Evolutionary conservation across 1,140 invertebrate species (phyloP).

Genomic region (Halyomorpha halys): DNA sequence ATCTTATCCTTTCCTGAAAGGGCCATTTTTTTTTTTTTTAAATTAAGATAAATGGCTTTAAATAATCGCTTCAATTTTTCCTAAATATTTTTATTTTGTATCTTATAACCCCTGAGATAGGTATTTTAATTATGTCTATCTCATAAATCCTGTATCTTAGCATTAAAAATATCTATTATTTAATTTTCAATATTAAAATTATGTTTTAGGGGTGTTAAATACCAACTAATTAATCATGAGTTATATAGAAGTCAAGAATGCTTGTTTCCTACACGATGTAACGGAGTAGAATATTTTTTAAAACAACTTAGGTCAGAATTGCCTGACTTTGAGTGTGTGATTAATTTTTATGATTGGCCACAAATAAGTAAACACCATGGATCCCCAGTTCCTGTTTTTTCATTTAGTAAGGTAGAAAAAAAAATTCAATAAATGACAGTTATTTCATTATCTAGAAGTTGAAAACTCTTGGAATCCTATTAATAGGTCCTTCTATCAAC

Average conservation of each 20-base stretch:
- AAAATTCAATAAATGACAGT: slow-evolving; percentile 28
- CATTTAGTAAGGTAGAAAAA: slow-evolving; percentile 78
- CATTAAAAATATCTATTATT: too few species aligned
- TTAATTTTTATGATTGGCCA: slow-evolving; percentile 90
- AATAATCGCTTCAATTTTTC: too few species aligned
- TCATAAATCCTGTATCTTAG: too few species aligned
- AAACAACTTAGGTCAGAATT: slow-evolving; percentile 50
- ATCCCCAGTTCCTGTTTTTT: slow-evolving; percentile 68
- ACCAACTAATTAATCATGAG: slow-evolving; percentile 72
- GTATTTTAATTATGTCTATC: too few species aligned
- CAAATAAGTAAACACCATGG: slow-evolving; percentile 54
- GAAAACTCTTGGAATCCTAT: background rate
- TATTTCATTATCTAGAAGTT: slow-evolving; percentile 3
- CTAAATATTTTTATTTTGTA: too few species aligned
- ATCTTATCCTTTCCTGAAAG: too few species aligned
- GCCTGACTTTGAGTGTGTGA: slow-evolving; percentile 73
- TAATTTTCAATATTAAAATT: too few species aligned
- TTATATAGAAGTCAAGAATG: slow-evolving; percentile 75
- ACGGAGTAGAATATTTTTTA: slow-evolving; percentile 85
- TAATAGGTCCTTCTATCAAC: background rate
- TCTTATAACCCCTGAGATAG: too few species aligned
- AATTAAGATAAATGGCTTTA: too few species aligned
- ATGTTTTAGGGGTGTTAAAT: slow-evolving; percentile 55
- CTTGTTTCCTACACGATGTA: slow-evolving; percentile 83
- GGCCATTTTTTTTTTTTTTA: too few species aligned